Evolutionary conservation across 2,113 vertebrate genomes (phyloP), one percentile per base, ranked within the genome.

Genomic region (Ophthalmolycus amberensis): DNA sequence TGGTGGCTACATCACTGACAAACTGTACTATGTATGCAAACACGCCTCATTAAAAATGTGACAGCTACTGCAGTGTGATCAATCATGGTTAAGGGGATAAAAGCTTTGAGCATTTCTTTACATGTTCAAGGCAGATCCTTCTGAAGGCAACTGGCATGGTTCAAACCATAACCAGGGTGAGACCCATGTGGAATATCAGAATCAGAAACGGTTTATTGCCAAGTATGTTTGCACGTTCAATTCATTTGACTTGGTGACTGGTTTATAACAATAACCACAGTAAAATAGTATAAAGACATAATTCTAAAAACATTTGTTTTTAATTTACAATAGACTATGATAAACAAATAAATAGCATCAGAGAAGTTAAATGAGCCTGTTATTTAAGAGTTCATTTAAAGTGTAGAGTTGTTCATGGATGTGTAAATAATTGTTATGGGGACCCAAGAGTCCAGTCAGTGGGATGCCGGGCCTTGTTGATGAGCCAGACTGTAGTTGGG

Each of bases 31-130:
- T 81, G 79, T 84, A 83, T 60, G 59, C 84, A 79, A 81, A 81
- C 78, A 90, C 38, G 78, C 63, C 92, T 90, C 90, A 92, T 91
- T 87, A 87, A 89, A 91, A 88, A 67, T 20, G 44, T 81, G 89
- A 88, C 88, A 85, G 85, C 85, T 80, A 38, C 70, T 67, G 67
- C 83, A 66, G 52, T 65, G 71, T 87, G 78, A 93, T 92, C 89
- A 83, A 91, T 92, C 74, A 82, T 5, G 66, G 48, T 80, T 48
- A 52, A 20, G 46, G 58, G 79, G 65, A 88, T 80, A 72, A 73
- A 90, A 77, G 76, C 75, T 80, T 88, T 88, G 50, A 85, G 68
- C 6, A 20, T 75, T 84, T 86, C 71, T 75, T 66, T 69, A 38
- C 29, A 72, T 6, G 8, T 82, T 54, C 79, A 59, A 37, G 66